Conservation (phyloP, 2,888 invertebrate genomes). For the Eupithecia abbreviata region DNA sequence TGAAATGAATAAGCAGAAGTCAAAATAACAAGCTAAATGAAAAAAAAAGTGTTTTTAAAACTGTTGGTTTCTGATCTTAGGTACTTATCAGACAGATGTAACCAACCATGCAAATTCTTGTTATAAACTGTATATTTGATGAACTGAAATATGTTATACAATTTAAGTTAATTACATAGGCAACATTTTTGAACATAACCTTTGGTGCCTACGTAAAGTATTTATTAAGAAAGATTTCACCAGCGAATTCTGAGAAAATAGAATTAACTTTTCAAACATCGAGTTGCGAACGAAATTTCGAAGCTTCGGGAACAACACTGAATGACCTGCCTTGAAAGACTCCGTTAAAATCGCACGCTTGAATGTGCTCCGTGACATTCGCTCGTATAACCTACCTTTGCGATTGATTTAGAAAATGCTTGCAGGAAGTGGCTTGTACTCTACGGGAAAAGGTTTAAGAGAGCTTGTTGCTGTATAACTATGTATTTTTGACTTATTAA, state of each 20-base stretch:
- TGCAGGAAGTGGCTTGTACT: constrained; percentile 17
- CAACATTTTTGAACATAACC: too few species aligned
- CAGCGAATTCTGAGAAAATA: not conserved
- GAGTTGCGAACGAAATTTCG: not conserved
- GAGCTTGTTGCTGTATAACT: not conserved
- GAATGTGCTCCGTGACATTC: constrained; percentile 66
- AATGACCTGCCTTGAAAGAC: constrained; percentile 34
- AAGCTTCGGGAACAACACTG: constrained; percentile 16
- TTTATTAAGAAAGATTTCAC: not conserved
- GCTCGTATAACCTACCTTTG: constrained; percentile 53
- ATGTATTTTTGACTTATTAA: too few species aligned
- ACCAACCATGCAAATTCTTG: not conserved
- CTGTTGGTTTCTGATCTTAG: not conserved
- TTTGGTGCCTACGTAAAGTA: too few species aligned
- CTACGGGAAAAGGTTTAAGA: not conserved
- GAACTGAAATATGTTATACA: not conserved
- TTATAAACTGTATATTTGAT: not conserved
- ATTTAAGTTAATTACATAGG: too few species aligned
- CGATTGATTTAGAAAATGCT: constrained; percentile 32
- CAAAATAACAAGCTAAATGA: not conserved
- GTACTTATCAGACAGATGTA: not conserved
- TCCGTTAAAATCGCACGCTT: constrained; percentile 66
- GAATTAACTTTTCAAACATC: not conserved
- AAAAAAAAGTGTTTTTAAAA: not conserved
- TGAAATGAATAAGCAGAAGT: not conserved